These are phyloP conservation scores for Pyrocoelia pectoralis DNA, from an alignment of 2,888 invertebrate genomes.

Conservation along the genomic window DNA sequence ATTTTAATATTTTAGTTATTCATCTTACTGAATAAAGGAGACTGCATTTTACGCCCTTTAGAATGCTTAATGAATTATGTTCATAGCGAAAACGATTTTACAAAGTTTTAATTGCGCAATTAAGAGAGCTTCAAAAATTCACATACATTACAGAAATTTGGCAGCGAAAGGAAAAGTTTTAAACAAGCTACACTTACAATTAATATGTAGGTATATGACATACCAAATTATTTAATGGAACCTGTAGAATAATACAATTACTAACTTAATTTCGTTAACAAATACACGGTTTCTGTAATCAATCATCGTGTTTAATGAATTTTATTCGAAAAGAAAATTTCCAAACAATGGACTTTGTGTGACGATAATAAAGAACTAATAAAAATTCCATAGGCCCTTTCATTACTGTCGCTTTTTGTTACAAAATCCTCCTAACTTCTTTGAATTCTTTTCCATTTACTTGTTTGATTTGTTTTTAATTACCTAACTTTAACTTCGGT, in stretches of 20 bases:
- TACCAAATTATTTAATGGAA: too few species aligned
- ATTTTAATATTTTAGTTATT: background rate
- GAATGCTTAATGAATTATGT: slow-evolving; percentile 34
- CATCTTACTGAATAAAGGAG: background rate
- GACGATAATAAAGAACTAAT: slow-evolving; percentile 32
- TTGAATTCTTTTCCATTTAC: slow-evolving; percentile 23
- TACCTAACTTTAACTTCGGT: slow-evolving; percentile 21
- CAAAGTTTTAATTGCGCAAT: slow-evolving; percentile 46
- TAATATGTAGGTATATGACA: background rate
- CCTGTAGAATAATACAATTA: too few species aligned
- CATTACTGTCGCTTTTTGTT: slow-evolving; percentile 25
- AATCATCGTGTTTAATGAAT: slow-evolving; percentile 21
- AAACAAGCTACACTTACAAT: slow-evolving; percentile 1
- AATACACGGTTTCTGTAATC: slow-evolving; percentile 18
- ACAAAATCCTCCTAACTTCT: slow-evolving; percentile 21
- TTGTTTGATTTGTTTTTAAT: slow-evolving; percentile 26
- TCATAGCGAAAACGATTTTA: slow-evolving; percentile 30
- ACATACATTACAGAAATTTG: slow-evolving; percentile 30
- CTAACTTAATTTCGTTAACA: background rate
- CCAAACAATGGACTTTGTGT: slow-evolving; percentile 28
- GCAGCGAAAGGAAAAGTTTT: slow-evolving; percentile 19
- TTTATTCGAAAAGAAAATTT: slow-evolving; percentile 26
- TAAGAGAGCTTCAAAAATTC: slow-evolving; percentile 42
- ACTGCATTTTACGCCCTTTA: background rate
- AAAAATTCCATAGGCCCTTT: slow-evolving; percentile 26